Conservation (phyloP, 2,113 vertebrate genomes). For the Struthidea cinerea region DNA sequence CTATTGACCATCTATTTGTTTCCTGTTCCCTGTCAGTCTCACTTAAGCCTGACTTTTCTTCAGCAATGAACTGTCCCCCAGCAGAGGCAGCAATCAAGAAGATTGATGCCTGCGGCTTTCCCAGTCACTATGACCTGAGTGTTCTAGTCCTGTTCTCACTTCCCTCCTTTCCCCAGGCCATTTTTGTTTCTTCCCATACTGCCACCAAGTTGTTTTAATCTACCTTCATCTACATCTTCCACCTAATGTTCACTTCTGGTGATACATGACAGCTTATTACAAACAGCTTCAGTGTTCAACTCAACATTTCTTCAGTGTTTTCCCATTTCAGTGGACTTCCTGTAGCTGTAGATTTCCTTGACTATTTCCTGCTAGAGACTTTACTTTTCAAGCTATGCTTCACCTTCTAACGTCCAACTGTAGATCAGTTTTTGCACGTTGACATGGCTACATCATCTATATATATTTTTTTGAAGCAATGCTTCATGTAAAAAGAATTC, state of each 20-base stretch:
- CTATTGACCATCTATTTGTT: not conserved
- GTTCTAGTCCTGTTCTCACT: not conserved
- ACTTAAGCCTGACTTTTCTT: slow-evolving; percentile 2
- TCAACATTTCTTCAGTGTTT: not conserved
- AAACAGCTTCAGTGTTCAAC: not conserved
- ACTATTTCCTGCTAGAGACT: not conserved
- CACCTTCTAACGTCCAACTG: not conserved
- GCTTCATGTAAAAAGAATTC: not conserved
- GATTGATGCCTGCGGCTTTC: not conserved
- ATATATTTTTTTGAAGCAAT: not conserved
- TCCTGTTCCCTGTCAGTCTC: slow-evolving; percentile 2
- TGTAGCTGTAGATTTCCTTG: not conserved
- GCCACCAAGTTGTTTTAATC: not conserved
- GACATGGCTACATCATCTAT: not conserved
- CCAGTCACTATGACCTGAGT: not conserved
- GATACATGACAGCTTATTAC: not conserved
- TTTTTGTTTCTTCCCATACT: not conserved
- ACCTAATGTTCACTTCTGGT: not conserved
- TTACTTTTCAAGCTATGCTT: not conserved
- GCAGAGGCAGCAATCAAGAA: not conserved
- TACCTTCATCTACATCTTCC: not conserved
- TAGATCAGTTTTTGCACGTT: not conserved
- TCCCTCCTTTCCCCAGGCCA: not conserved
- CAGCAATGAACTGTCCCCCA: not conserved
- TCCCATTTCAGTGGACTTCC: not conserved